Base-by-base conservation (phyloP, 2,888 invertebrate genomes). In the Drosophila multiciliata region DNA sequence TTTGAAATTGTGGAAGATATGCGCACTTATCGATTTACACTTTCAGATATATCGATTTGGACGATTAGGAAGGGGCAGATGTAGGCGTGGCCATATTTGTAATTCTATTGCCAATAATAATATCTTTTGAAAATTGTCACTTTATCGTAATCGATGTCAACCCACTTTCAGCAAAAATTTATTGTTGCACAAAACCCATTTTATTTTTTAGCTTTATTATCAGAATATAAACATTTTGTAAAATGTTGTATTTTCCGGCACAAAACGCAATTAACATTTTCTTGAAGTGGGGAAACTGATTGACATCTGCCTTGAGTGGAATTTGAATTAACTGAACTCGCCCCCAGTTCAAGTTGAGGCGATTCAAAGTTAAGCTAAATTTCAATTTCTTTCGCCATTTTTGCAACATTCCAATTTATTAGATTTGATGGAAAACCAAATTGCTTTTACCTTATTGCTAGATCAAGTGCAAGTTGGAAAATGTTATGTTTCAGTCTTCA, bases 271-370 rank as follows among this genome's bases (percentile, higher is more conserved):
- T 64, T 36, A 40, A 57, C 42, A 55, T 65, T 29, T 40, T 20
- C 32, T 45, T 50, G 59, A 67, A 20, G 20, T 59, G 58, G 63
- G 59, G 68, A 49, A 35, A 36, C n/a, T 57, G 64, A 53, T 42
- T 68, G 76, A 49, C 54, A 70, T 65, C 35, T 36, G 42, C 3
- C 49, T 58, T 9, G 45, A 35, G 52, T 45, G 33, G 38, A 60
- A 68, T 67, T 36, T 35, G 1, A 26, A 53, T 29, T 53, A n/a
- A 9, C 12, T 38, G 7, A 45, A 23, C 20, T 50, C 33, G 15
- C n/a, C 15, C 20, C 4, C 20, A 5, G 23, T 20, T 20, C 1
- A 7, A 23, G 20, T 7, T 20, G 12, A 12, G 12, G 12, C 45
- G 11, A 11, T n/a, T 11, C n/a, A n/a, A 20, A 42, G 11, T n/a